Percentiles rank a stretch among this genome's conserved stretches.
phyloP scores from a whole-genome alignment of 2,113 vertebrate genomes.

The Verasper variegatus region DNA sequence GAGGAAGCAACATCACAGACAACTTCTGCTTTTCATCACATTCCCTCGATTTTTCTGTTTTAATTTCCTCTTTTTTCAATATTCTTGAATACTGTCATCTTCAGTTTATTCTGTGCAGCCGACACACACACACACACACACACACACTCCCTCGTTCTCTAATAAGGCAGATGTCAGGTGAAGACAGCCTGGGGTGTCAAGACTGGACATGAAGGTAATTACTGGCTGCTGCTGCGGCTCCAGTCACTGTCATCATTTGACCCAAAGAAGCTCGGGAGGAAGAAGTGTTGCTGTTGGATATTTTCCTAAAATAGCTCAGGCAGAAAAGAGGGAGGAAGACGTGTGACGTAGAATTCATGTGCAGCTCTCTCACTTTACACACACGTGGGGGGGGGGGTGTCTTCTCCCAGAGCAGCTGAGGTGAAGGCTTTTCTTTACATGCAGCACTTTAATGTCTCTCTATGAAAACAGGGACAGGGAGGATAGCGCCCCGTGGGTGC shows the following conservation, averaged over 20 bases:
- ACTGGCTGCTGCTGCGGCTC: constrained; percentile 29
- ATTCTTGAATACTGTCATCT: constrained; percentile 2
- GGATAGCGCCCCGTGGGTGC: constrained; percentile 25
- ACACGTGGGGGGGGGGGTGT: neutral
- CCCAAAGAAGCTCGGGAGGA: constrained; percentile 11
- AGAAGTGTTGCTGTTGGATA: constrained; percentile 20
- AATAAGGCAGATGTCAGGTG: constrained; percentile 56
- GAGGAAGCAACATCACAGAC: constrained; percentile 36
- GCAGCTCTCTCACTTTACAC: constrained; percentile 1
- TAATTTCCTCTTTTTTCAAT: constrained; percentile 1
- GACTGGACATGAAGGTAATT: constrained; percentile 25
- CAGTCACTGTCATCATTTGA: constrained; percentile 18
- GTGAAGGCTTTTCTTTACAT: constrained; percentile 35
- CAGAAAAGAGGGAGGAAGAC: neutral
- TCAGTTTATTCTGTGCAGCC: constrained; percentile 37
- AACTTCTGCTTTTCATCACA: constrained; percentile 10
- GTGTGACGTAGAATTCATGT: neutral
- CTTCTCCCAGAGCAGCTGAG: constrained; percentile 49
- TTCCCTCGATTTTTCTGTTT: neutral
- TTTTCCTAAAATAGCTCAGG: constrained; percentile 6
- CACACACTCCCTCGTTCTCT: constrained; percentile 21
- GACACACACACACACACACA: constrained; percentile 26
- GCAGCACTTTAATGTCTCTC: constrained; percentile 15
- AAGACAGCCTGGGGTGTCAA: constrained; percentile 28
- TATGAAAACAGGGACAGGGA: constrained; percentile 51